Base-by-base conservation (phyloP, 2,888 invertebrate genomes). In the Beris morrisii region DNA sequence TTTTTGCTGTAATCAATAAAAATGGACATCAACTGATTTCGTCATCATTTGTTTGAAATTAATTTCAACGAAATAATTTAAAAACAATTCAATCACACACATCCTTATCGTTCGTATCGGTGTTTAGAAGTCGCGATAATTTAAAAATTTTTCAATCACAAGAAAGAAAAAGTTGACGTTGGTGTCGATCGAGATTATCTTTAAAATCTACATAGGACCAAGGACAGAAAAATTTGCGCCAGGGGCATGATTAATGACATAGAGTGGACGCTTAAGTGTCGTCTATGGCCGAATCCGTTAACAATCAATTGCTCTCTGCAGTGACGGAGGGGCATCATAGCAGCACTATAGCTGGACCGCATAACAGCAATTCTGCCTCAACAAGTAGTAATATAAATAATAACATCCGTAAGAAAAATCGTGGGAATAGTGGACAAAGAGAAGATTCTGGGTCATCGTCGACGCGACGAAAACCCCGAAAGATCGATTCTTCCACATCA, bases 211-310 rank as follows among this genome's bases (percentile, higher is more conserved):
- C 32, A 43, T 63, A 63, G 15, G n/a, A 13, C 38, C 50, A 57
- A 53, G 65, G 52, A 57, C 22, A 44, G 69, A 65, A 65, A 72
- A 71, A 73, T 69, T 67, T 69, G 72, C 71, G 72, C 71, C 69
- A 73, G 71, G 78, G 80, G 81, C 78, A 81, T 81, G 81, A 79
- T 81, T 75, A 78, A 79, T 78, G 79, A 75, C 76, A 77, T 77
- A 73, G 76, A 76, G 85, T 85, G 84, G 87, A 86, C 85, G 86
- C 83, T 85, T 85, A 87, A 89, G 89, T 88, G 87, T 88, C 88
- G 91, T 90, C 91, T 92, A 91, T 91, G 91, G 91, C 91, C 89
- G 89, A 91, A 88, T 89, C 90, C 89, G 89, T 88, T 88, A 88
- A 86, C 84, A 85, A 86, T 85, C 86, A 87, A 84, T 84, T 85